Percentiles rank a stretch among this genome's conserved stretches.
These are phyloP conservation scores for Cephus runcator DNA, from an alignment of 2,888 invertebrate species.

Conservation along the genomic window DNA sequence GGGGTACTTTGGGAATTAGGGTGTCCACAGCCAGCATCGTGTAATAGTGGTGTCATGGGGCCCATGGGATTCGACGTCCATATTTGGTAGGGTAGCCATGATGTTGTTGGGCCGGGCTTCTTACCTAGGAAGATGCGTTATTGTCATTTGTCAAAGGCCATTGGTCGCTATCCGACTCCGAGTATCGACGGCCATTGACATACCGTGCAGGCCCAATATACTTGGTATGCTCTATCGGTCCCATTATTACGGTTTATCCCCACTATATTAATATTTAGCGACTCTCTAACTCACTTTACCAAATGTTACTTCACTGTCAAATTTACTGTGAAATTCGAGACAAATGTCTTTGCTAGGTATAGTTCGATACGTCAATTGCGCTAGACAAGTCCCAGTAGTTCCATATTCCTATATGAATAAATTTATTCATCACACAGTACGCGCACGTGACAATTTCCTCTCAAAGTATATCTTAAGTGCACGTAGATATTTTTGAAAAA, in stretches of 20 bases:
- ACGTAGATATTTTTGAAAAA: background rate
- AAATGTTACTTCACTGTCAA: background rate
- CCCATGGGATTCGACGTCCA: slow-evolving; percentile 16
- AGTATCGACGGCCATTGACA: slow-evolving; percentile 9
- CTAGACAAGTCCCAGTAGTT: background rate
- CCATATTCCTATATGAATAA: background rate
- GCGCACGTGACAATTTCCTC: background rate
- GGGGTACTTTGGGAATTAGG: background rate
- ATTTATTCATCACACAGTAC: background rate
- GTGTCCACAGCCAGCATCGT: background rate
- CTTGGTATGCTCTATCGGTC: background rate
- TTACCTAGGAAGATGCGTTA: background rate
- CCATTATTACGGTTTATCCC: background rate
- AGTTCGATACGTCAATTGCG: background rate
- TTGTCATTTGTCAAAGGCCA: slow-evolving; percentile 17
- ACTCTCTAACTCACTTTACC: background rate
- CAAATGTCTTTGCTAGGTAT: background rate
- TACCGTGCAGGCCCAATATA: background rate
- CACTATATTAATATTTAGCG: background rate
- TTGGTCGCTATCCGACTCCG: slow-evolving; percentile 9
- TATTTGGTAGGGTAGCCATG: slow-evolving; percentile 16
- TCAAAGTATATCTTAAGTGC: background rate
- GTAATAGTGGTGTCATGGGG: slow-evolving; percentile 2
- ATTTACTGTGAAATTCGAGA: background rate
- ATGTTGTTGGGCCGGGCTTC: slow-evolving; percentile 17